phyloP scores from a whole-genome alignment of 2,888 invertebrate species.

The Acheta domesticus region DNA sequence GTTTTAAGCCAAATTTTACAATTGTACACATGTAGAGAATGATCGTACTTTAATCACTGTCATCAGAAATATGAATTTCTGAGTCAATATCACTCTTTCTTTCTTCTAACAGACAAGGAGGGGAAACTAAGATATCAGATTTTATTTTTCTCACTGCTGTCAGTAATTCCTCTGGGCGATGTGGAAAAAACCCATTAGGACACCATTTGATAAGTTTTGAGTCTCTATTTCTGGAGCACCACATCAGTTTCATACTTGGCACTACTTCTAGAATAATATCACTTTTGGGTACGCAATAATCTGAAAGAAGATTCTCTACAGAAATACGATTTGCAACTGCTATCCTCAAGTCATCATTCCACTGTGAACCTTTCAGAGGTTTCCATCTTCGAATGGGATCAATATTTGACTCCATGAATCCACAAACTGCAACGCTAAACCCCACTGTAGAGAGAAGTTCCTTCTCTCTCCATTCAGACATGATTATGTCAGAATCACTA shows the following conservation, averaged over 20 bases:
- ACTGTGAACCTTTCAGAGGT: not conserved
- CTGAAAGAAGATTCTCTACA: not conserved
- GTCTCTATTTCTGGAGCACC: not conserved
- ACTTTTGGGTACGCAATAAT: not conserved
- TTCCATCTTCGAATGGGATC: not conserved
- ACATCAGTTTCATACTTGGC: not conserved
- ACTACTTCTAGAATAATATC: not conserved
- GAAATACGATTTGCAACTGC: not conserved
- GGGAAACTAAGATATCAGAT: not conserved
- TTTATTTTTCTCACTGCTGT: not conserved
- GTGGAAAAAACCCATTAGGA: not conserved
- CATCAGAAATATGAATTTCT: not conserved
- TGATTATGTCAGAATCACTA: not conserved
- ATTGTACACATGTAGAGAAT: not conserved
- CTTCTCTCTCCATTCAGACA: constrained; percentile 10
- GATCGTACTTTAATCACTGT: not conserved
- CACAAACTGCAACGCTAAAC: not conserved
- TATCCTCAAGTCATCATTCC: not conserved
- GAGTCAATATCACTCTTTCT: not conserved
- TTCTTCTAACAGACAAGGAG: not conserved
- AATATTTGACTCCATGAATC: not conserved
- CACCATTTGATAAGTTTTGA: not conserved
- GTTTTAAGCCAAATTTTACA: no score
- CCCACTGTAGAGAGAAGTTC: not conserved
- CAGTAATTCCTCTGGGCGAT: not conserved